Conservation (phyloP, 2,113 vertebrate species). For the Macquaria australasica region DNA sequence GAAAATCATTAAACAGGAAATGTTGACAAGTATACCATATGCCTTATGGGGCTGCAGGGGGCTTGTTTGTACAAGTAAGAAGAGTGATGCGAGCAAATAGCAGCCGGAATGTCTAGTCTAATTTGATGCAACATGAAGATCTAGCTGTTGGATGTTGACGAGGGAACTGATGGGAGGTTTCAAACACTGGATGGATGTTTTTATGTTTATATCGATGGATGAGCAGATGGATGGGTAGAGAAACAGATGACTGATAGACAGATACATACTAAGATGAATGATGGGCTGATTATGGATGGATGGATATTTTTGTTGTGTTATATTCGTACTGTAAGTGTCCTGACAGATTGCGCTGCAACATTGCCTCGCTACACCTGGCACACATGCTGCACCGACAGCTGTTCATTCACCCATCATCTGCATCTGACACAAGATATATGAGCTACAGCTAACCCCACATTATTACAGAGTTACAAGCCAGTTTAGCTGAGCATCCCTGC, state of each 20-base stretch:
- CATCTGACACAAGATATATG: slow-evolving; percentile 36
- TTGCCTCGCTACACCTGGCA: slow-evolving; percentile 39
- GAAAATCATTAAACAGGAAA: slow-evolving; percentile 44
- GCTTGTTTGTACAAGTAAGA: slow-evolving; percentile 21
- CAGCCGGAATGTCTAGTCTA: slow-evolving; percentile 4
- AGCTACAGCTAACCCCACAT: slow-evolving; percentile 41
- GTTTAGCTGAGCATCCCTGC: background rate
- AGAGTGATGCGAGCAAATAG: slow-evolving; percentile 8
- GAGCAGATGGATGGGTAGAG: slow-evolving; percentile 33
- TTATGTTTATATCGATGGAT: background rate
- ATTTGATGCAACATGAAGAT: slow-evolving; percentile 36
- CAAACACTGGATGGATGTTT: background rate
- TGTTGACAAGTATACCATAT: slow-evolving; percentile 32
- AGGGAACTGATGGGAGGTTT: background rate
- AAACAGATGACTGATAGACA: slow-evolving; percentile 22
- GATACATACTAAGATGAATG: background rate
- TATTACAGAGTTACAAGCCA: slow-evolving; percentile 18
- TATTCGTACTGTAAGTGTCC: background rate
- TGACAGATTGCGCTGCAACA: slow-evolving; percentile 37
- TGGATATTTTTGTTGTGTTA: slow-evolving; percentile 7
- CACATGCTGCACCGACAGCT: slow-evolving; percentile 40
- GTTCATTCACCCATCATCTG: slow-evolving; percentile 52
- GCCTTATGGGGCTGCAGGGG: slow-evolving; percentile 20
- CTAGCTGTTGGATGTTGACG: background rate
- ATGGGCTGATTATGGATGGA: slow-evolving; percentile 21